These are phyloP conservation scores for Graptemys geographica DNA, from an alignment of 2,797 vertebrate genomes.

Conservation along the genomic window DNA sequence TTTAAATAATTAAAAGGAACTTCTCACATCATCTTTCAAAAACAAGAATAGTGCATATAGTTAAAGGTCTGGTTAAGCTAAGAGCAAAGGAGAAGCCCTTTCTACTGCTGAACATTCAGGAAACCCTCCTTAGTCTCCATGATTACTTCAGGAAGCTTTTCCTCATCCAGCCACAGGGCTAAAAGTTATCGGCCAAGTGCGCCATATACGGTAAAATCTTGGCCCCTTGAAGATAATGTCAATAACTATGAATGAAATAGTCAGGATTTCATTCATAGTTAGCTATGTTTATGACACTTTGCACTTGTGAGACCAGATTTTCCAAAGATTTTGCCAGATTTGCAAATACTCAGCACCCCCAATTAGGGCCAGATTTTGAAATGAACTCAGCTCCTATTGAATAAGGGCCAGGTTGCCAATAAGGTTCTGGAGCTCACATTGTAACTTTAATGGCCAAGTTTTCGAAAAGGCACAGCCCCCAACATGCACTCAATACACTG, in stretches of 20 bases:
- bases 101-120: background rate
- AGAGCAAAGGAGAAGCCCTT: background rate
- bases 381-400: background rate
- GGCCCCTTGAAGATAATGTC: background rate
- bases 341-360: background rate
- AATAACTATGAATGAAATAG: too few relatives aligned
- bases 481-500: background rate
- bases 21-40: background rate
- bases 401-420: constrained; percentile 16
- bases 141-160: background rate
- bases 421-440: constrained; percentile 9
- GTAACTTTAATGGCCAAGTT: constrained; percentile 15
- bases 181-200: background rate
- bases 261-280: background rate
- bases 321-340: background rate
- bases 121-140: background rate
- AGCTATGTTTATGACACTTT: too few relatives aligned
- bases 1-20: background rate
- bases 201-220: background rate
- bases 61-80: background rate
- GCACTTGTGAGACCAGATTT: background rate
- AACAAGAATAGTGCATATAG: background rate
- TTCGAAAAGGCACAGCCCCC: constrained; percentile 34
- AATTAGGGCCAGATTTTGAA: background rate
- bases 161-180: background rate